A percentile compares a stretch with the other conserved stretches of the same genome.
These are phyloP conservation scores for Triops cancriformis DNA, from an alignment of 1,140 invertebrate species.

Conservation along the genomic window DNA sequence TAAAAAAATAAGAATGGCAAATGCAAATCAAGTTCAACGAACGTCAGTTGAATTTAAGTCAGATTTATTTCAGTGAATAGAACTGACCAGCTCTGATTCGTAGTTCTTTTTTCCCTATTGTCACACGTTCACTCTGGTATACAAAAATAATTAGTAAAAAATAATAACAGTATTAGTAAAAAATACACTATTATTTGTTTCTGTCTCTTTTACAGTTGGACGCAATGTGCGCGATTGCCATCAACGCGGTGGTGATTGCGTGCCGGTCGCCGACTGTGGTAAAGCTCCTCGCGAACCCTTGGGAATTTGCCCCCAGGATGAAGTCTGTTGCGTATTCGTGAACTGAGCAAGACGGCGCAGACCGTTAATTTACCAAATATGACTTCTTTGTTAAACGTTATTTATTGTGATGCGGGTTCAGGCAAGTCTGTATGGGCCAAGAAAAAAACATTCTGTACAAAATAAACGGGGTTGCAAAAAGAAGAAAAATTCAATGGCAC, in stretches of 20 bases:
- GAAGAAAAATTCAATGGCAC: not conserved
- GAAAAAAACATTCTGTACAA: not conserved
- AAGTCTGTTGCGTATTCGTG: conserved; percentile 19
- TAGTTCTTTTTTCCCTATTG: no score
- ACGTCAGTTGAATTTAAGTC: no score
- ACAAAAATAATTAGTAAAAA: no score
- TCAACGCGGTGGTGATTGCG: conserved; percentile 15
- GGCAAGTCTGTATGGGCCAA: not conserved
- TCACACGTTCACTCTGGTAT: no score
- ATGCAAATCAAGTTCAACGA: no score
- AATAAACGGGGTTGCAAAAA: not conserved
- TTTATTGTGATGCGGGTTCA: not conserved
- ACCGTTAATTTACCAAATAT: no score
- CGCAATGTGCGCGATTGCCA: not conserved
- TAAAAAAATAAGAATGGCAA: no score
- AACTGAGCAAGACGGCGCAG: not conserved
- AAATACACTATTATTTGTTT: no score
- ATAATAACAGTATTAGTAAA: no score
- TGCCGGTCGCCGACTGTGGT: not conserved
- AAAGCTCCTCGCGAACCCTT: conserved; percentile 12
- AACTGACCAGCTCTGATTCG: no score
- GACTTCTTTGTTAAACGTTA: not conserved
- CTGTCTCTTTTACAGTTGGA: not conserved
- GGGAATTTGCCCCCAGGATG: not conserved
- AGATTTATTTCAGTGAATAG: no score